These are phyloP conservation scores for Calosoma granatense DNA, from an alignment of 1,140 invertebrate genomes.

Conservation along the genomic window DNA sequence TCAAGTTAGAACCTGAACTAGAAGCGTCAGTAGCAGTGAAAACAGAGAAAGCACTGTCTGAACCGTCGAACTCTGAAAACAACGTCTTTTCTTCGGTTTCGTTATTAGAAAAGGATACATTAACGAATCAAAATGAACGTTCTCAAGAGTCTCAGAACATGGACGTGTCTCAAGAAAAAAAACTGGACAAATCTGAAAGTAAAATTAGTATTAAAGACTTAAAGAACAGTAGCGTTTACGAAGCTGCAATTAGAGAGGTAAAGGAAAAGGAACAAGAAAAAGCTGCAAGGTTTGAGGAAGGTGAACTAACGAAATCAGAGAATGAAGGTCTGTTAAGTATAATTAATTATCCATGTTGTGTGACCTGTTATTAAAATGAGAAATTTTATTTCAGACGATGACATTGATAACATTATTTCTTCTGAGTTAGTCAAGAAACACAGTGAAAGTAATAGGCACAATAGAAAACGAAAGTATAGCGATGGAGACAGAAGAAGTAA, in stretches of 20 bases:
- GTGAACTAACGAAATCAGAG: conserved; percentile 46
- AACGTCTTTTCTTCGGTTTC: too few species aligned
- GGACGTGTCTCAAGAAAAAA: conserved; percentile 8
- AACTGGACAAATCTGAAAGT: not conserved
- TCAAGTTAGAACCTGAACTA: conserved; percentile 18
- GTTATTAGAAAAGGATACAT: too few species aligned
- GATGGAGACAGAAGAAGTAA: conserved; percentile 35
- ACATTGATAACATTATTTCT: too few species aligned
- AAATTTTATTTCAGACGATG: too few species aligned
- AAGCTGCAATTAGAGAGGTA: conserved; percentile 51
- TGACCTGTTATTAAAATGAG: conserved; percentile 15
- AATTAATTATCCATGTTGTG: conserved; percentile 20
- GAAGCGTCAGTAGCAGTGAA: not conserved
- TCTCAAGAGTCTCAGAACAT: not conserved
- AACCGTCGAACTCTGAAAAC: too few species aligned
- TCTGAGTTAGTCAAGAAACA: too few species aligned
- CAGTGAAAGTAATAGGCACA: too few species aligned
- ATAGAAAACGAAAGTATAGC: conserved; percentile 36
- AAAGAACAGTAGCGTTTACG: conserved; percentile 45
- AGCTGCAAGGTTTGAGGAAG: conserved; percentile 51
- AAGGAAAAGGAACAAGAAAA: too few species aligned
- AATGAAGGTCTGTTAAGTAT: conserved; percentile 34
- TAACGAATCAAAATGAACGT: conserved; percentile 3
- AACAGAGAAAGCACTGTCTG: too few species aligned
- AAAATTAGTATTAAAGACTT: conserved; percentile 15